These are phyloP conservation scores for Apotomis turbidana DNA, from an alignment of 2,888 invertebrate genomes.

Conservation along the genomic window DNA sequence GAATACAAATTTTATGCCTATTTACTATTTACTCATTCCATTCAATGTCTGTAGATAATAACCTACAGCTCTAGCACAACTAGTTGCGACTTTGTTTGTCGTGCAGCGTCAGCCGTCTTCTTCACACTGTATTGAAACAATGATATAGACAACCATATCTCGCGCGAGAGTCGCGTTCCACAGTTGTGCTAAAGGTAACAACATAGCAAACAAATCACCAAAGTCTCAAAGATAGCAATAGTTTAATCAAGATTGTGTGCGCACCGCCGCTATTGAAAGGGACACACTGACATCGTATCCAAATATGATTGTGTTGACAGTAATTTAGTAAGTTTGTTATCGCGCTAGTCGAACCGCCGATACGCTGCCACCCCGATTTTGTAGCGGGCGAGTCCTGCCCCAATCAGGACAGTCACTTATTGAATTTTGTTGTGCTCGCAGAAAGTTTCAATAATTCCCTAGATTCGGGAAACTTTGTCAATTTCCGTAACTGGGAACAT, in stretches of 20 bases:
- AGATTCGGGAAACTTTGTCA: slow-evolving; percentile 78
- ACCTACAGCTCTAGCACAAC: too few relatives aligned
- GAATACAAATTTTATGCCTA: too few relatives aligned
- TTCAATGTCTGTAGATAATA: too few relatives aligned
- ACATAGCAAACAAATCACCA: not conserved
- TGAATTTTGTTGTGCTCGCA: slow-evolving; percentile 81
- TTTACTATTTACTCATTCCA: too few relatives aligned
- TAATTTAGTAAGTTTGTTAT: not conserved
- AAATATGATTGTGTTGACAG: slow-evolving; percentile 2
- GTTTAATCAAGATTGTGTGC: not conserved
- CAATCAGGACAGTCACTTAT: slow-evolving; percentile 82
- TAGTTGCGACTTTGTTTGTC: too few relatives aligned
- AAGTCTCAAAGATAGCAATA: slow-evolving; percentile 3
- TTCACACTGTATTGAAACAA: too few relatives aligned
- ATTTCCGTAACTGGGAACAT: slow-evolving; percentile 76
- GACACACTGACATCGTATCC: slow-evolving; percentile 1
- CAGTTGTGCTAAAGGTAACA: not conserved
- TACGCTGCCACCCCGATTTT: slow-evolving; percentile 5
- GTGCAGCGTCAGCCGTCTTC: too few relatives aligned
- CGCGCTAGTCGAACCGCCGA: not conserved
- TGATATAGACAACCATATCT: too few relatives aligned
- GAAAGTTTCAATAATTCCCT: slow-evolving; percentile 79
- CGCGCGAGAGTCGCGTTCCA: too few relatives aligned
- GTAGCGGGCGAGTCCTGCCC: slow-evolving; percentile 27
- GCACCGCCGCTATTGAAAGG: not conserved